Evolutionary conservation across 2,113 vertebrate genomes (phyloP).

Genomic region (Pituophis catenifer): DNA sequence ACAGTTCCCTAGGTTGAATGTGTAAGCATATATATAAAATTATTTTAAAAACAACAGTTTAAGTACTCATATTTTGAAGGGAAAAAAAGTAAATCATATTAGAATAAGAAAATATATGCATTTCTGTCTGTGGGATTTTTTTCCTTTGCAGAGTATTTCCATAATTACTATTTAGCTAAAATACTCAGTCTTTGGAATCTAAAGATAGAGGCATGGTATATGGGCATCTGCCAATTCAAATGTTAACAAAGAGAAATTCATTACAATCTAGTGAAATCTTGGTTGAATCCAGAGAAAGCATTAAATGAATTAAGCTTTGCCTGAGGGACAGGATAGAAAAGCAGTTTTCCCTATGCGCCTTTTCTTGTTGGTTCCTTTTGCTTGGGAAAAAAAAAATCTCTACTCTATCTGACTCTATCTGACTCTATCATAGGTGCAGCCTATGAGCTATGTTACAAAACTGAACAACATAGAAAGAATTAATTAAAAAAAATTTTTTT

Average conservation of each 20-base stretch:
- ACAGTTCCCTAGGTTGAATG: neutral
- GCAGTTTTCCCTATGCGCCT: neutral
- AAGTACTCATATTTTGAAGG: neutral
- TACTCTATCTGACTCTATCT: neutral
- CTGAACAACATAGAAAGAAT: neutral
- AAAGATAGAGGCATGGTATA: neutral
- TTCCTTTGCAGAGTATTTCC: neutral
- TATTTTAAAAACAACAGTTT: neutral
- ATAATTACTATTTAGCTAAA: neutral
- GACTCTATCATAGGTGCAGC: too few relatives aligned
- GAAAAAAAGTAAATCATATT: neutral
- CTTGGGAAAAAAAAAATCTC: neutral
- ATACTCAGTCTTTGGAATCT: neutral
- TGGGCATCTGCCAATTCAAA: neutral
- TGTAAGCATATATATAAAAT: neutral
- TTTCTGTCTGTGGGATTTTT: neutral
- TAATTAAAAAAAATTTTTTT: too few relatives aligned
- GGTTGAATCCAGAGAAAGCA: neutral
- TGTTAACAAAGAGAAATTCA: neutral
- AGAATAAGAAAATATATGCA: neutral
- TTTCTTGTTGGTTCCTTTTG: neutral
- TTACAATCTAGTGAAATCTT: neutral
- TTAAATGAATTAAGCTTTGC: neutral
- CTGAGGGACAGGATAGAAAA: neutral
- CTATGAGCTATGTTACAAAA: neutral